A percentile compares a stretch with the other conserved stretches of the same genome.
Conservation (phyloP, 2,888 invertebrate genomes). For the Phengaris arion region DNA sequence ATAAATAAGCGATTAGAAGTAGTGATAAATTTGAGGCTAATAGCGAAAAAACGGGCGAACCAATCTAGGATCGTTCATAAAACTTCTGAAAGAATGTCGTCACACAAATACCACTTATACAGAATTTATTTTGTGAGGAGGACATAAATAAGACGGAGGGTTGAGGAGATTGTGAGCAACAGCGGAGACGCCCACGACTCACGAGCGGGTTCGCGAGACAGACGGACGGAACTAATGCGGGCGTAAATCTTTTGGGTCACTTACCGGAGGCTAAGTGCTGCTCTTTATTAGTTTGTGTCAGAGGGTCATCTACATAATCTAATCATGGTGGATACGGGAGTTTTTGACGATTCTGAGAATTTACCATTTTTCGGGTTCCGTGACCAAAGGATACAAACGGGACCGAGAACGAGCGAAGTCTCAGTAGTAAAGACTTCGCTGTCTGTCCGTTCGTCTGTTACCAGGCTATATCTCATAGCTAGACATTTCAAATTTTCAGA, state of each 20-base stretch:
- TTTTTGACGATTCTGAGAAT: neutral
- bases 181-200: conserved; percentile 49
- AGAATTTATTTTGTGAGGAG: conserved; percentile 63
- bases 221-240: conserved; percentile 41
- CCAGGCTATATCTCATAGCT: too few relatives aligned
- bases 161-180: conserved; percentile 63
- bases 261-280: neutral
- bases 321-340: neutral
- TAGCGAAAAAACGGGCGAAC: conserved; percentile 27
- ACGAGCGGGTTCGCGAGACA: conserved; percentile 38
- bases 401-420: too few relatives aligned
- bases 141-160: conserved; percentile 61
- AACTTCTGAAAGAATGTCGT: conserved; percentile 47
- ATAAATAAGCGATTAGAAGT: conserved; percentile 25
- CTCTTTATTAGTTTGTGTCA: neutral
- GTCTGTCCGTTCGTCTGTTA: too few relatives aligned
- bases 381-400: too few relatives aligned
- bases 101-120: conserved; percentile 66
- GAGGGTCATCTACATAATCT: conserved; percentile 1
- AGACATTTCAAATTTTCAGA: too few relatives aligned
- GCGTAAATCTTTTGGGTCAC: conserved; percentile 37
- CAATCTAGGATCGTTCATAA: conserved; percentile 47
- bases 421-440: neutral
- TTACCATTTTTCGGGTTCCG: neutral
- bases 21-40: conserved; percentile 27